A percentile compares a stretch with the other conserved stretches of the same genome.
Conservation (phyloP, 2,113 vertebrate genomes). For the Lipotes vexillifer region DNA sequence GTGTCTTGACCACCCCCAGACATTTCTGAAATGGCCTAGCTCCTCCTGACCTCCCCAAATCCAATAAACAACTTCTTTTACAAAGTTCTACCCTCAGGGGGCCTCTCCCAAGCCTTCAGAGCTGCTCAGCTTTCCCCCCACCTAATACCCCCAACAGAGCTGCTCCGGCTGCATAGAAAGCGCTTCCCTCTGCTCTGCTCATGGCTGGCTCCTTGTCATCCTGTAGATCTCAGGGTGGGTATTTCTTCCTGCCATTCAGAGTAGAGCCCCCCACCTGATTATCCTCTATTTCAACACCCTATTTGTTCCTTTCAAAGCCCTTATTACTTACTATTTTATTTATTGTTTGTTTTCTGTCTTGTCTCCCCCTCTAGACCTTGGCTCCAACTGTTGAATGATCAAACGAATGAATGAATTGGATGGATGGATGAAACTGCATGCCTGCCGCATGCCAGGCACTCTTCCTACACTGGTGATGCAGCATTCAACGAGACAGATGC, state of each 20-base stretch:
- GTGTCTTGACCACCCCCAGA: background rate
- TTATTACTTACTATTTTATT: background rate
- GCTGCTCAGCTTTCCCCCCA: background rate
- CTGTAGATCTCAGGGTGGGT: background rate
- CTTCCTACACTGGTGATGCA: background rate
- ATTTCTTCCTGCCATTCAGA: background rate
- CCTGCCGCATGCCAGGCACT: background rate
- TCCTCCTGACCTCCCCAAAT: background rate
- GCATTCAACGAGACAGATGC: background rate
- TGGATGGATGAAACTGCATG: background rate
- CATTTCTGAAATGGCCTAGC: background rate
- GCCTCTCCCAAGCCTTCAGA: background rate
- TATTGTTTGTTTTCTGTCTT: background rate
- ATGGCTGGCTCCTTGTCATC: background rate
- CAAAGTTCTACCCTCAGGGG: background rate
- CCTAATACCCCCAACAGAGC: background rate
- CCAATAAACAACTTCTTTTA: background rate
- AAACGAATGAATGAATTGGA: background rate
- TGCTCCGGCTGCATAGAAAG: background rate
- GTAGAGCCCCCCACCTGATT: background rate
- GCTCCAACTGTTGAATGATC: background rate
- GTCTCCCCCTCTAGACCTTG: background rate
- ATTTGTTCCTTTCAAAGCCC: background rate
- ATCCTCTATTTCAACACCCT: background rate
- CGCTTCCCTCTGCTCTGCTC: background rate